Percentiles rank a stretch among this genome's conserved stretches.
Conservation (phyloP, 2,888 invertebrate species). For the Zeuzera pyrina region DNA sequence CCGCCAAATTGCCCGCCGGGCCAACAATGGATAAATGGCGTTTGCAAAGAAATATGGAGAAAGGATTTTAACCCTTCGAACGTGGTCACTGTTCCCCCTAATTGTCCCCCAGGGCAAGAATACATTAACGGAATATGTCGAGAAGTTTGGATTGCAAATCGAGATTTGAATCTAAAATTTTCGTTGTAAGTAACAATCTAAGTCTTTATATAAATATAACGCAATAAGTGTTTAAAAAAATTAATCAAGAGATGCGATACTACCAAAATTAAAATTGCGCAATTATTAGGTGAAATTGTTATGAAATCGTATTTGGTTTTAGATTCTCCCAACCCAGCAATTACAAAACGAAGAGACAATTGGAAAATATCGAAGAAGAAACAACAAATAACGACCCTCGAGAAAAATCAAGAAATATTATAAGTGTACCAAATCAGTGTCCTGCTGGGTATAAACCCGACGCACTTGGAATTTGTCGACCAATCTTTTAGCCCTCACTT, state of each 20-base stretch:
- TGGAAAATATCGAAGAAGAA: too few species aligned
- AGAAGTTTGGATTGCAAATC: conserved; percentile 15
- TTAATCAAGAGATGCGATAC: too few species aligned
- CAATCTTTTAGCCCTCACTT: background rate
- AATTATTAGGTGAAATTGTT: too few species aligned
- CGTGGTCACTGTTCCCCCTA: conserved; percentile 10
- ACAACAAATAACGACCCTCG: too few species aligned
- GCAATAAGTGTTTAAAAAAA: too few species aligned
- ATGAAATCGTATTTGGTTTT: too few species aligned
- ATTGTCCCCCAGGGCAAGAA: conserved; percentile 14
- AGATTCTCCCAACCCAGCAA: too few species aligned
- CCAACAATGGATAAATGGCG: conserved; percentile 14
- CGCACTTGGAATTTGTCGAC: conserved; percentile 37
- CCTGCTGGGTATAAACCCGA: conserved; percentile 42
- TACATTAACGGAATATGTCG: conserved; percentile 14
- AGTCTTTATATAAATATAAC: too few species aligned
- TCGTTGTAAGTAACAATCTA: too few species aligned
- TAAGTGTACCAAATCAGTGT: conserved; percentile 41
- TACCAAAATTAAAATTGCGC: too few species aligned
- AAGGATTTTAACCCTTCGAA: conserved; percentile 4
- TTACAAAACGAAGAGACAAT: too few species aligned
- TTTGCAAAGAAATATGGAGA: conserved; percentile 14
- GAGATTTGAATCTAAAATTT: too few species aligned
- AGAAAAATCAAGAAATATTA: conserved; percentile 32
- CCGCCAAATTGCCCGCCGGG: conserved; percentile 14